These are phyloP conservation scores for Rhinolophus ferrumequinum DNA, from an alignment of 2,113 vertebrate species.

Conservation along the genomic window DNA sequence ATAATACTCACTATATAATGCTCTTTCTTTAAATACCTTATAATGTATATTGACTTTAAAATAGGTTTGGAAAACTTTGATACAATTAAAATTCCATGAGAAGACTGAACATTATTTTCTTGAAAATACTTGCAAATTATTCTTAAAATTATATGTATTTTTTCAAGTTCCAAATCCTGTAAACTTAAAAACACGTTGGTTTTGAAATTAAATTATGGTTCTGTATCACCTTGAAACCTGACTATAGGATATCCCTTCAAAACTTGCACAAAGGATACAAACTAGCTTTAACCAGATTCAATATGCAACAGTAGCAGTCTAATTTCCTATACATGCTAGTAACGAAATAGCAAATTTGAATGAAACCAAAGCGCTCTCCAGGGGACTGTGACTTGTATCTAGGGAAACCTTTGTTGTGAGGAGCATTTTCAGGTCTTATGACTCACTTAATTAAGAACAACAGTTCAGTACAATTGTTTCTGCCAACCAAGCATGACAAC, in stretches of 20 bases:
- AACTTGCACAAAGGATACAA: not conserved
- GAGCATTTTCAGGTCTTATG: not conserved
- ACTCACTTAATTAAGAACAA: constrained; percentile 3
- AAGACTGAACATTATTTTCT: not conserved
- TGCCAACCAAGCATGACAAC: not conserved
- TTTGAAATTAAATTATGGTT: not conserved
- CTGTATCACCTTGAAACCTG: not conserved
- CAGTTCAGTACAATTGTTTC: not conserved
- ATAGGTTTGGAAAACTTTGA: not conserved
- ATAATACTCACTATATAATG: not conserved
- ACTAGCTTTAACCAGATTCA: not conserved
- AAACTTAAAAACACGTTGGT: not conserved
- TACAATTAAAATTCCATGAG: constrained; percentile 19
- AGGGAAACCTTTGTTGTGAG: constrained; percentile 37
- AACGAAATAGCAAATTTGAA: not conserved
- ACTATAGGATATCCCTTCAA: not conserved
- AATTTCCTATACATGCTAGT: not conserved
- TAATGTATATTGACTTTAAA: constrained; percentile 4
- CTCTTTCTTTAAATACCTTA: not conserved
- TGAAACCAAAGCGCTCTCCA: not conserved
- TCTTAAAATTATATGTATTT: not conserved
- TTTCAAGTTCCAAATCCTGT: not conserved
- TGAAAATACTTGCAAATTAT: not conserved
- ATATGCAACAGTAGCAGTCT: not conserved
- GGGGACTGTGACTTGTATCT: not conserved